Base-by-base conservation (phyloP, 2,888 invertebrate genomes). In the Leucozona laternaria region DNA sequence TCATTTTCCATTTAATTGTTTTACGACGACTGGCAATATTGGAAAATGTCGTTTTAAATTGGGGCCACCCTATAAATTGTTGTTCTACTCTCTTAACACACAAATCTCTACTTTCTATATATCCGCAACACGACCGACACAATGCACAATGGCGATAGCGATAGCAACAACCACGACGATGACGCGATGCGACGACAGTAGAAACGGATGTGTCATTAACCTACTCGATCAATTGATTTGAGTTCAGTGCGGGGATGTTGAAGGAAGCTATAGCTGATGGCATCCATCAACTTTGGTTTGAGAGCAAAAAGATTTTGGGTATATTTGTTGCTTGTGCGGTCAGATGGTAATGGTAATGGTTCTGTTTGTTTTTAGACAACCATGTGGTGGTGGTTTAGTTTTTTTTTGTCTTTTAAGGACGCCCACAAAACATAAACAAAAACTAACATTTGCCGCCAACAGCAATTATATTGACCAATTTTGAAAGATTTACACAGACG, bases 341-440 rank as follows among this genome's bases (percentile, higher is more conserved):
- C 8, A 7, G 66, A 28, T 45, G 13, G 22, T 20, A 28, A 4
- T n/a, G n/a, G n/a, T n/a, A 53, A 40, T 37, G 37, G n/a, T 50
- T 34, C 48, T 50, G 48, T 25, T 64, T 31, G 31, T 31, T 40
- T 43, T 37, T 43, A 25, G 53, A n/a, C 11, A 37, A 50, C 50
- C 37, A 68, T 68, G 82, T 62, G 68, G 53, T 15, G 34, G 66
- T 43, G 62, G 28, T 66, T 37, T 55, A 53, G 53, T 58, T 55
- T 64, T 13, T 37, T 57, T 17, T 17, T 57, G 34, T 15, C 11
- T 31, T 17, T 57, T 13, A n/a, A 15, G 50, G 66, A 60, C 62
- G 72, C 80, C 84, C 72, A 85, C 76, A 45, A 55, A 60, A 55
- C 53, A 71, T 71, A 76, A 79, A 75, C 75, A 75, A 80, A 58